Percentiles rank a stretch among this genome's conserved stretches.
Conservation (phyloP, 1,140 invertebrate genomes). For the Goniozus legneri region DNA sequence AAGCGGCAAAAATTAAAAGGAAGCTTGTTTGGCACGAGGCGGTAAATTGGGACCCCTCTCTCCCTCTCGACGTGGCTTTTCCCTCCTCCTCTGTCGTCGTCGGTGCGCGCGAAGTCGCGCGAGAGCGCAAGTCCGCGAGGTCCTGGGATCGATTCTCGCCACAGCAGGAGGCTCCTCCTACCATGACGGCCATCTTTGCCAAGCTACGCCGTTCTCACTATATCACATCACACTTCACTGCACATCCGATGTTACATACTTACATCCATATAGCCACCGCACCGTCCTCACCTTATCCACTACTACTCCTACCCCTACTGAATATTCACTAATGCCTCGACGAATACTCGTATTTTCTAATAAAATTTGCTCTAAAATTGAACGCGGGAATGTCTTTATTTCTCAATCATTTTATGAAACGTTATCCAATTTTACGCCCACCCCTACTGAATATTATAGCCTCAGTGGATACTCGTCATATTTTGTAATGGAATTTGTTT, state of each 20-base stretch:
- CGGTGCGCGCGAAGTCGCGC: conserved; percentile 5
- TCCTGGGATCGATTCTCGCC: conserved; percentile 53
- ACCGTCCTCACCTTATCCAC: too few relatives aligned
- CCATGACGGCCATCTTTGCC: conserved; percentile 52
- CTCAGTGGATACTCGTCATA: too few relatives aligned
- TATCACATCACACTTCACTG: conserved; percentile 52
- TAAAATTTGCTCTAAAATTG: too few relatives aligned
- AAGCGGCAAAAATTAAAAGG: conserved; percentile 36
- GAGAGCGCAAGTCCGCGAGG: conserved; percentile 47
- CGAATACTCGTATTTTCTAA: too few relatives aligned
- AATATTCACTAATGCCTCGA: too few relatives aligned
- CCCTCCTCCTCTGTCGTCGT: conserved; percentile 6
- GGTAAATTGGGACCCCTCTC: conserved; percentile 33
- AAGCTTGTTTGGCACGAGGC: conserved; percentile 31
- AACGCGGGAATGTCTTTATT: too few relatives aligned
- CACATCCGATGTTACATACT: conserved; percentile 40
- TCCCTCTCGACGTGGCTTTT: conserved; percentile 13
- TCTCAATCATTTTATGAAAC: too few relatives aligned
- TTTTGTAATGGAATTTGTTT: too few relatives aligned
- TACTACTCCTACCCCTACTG: too few relatives aligned
- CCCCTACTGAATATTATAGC: too few relatives aligned
- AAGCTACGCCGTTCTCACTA: conserved; percentile 44
- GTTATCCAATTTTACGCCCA: too few relatives aligned
- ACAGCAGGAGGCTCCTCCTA: conserved; percentile 53
- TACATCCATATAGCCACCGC: conserved; percentile 25